Evolutionary conservation across 2,888 invertebrate genomes (phyloP), one percentile per base, ranked within the genome.

Genomic region (Drosophila fungiperda): DNA sequence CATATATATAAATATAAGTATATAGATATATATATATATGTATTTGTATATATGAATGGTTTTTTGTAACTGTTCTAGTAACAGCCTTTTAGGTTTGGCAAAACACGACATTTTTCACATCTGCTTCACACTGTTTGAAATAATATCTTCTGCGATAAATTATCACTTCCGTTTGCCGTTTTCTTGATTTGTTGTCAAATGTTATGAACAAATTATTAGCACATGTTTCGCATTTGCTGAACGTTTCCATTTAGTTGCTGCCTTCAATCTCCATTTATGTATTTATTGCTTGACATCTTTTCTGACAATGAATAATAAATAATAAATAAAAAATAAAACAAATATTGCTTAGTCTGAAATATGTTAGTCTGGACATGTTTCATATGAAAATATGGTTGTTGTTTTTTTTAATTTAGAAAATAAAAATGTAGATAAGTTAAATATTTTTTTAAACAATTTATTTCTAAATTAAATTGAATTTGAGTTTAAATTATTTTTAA

Each of bases 141-240:
- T 64, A 38, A 64, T 63, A 36, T 64, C 62, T 59, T 62, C 68
- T 64, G 49, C 50, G 70, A 60, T 57, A 65, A 68, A 48, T 63
- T 76, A 64, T 83, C 65, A 53, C 68, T 49, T 68, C 55, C 68
- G 53, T 40, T 68, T 57, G 32, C 45, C 36, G 15, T 50, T 42
- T 40, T 33, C 50, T 49, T 63, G 73, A 68, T 58, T 72, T 57
- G 63, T 58, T 75, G 82, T 67, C 81, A 83, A 77, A 77, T 75
- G 83, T 70, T 75, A 82, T 68, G 68, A 60, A 70, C 73, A 83
- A 82, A 83, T 78, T 77, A 81, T 65, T 52, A 66, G 81, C 83
- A 81, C 81, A 81, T 83, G 83, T 65, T 70, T 64, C 63, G 74
- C 49, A 77, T 77, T 76, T 60, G 54, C 68, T 63, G 48, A 54